Percentiles rank a stretch among this genome's conserved stretches.
Evolutionary conservation across 2,888 invertebrate genomes (phyloP).

Genomic region (Oxyteleia sp.): DNA sequence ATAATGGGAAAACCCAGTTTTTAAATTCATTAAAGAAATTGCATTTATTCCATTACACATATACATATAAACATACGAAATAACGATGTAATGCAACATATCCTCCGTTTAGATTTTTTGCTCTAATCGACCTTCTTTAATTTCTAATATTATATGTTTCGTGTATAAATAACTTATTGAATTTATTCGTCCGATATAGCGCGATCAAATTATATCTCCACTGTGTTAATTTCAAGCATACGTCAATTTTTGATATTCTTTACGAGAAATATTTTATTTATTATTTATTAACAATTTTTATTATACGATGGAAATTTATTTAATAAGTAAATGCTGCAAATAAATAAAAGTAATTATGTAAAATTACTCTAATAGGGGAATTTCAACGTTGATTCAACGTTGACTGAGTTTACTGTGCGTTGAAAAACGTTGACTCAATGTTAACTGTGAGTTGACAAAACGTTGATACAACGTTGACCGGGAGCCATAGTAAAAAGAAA

Average conservation of each 20-base stretch:
- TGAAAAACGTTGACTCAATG: too few species aligned
- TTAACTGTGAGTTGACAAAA: too few species aligned
- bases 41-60: neutral
- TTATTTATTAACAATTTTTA: too few species aligned
- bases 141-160: constrained; percentile 33
- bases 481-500: too few species aligned
- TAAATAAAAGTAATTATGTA: too few species aligned
- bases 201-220: constrained; percentile 15
- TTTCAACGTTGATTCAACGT: too few species aligned
- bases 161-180: constrained; percentile 35
- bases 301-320: too few species aligned
- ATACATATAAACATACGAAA: neutral
- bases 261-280: too few species aligned
- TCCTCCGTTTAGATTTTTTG: neutral
- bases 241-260: neutral
- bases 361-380: too few species aligned
- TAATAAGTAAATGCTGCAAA: too few species aligned
- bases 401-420: too few species aligned
- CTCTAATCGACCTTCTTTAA: constrained; percentile 30
- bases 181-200: constrained; percentile 30
- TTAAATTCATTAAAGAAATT: neutral
- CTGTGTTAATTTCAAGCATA: constrained; percentile 6
- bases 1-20: neutral
- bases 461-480: too few species aligned
- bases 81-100: neutral